Percentiles rank a stretch among this genome's conserved stretches.
Evolutionary conservation across 2,888 invertebrate species (phyloP).

Genomic region (Sceliomorpha sp.): DNA sequence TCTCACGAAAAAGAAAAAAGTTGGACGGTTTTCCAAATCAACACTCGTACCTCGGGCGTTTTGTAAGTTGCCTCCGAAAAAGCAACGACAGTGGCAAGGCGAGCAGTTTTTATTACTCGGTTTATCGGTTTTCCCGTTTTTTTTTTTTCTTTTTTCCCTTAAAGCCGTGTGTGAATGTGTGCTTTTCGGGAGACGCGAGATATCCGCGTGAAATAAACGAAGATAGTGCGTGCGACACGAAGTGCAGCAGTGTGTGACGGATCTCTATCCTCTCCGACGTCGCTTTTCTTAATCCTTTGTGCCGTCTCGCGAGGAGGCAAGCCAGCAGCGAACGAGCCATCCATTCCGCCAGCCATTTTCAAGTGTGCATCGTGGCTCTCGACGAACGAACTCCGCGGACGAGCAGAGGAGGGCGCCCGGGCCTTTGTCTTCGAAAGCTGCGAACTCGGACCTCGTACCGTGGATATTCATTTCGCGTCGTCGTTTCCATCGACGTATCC

Average conservation of each 20-base stretch:
- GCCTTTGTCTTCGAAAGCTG: conserved; percentile 46
- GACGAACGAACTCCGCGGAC: conserved; percentile 42
- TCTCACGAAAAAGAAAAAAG: too few relatives aligned
- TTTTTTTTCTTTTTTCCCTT: not conserved
- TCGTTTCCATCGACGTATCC: not conserved
- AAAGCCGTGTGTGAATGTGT: conserved; percentile 3
- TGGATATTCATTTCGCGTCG: conserved; percentile 12
- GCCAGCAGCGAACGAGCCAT: conserved; percentile 2
- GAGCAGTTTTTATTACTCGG: too few relatives aligned
- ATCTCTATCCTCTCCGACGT: not conserved
- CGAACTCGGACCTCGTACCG: conserved; percentile 21
- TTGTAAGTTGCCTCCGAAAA: too few relatives aligned
- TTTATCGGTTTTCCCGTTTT: too few relatives aligned
- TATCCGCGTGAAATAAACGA: conserved; percentile 8
- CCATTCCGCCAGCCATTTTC: conserved; percentile 35
- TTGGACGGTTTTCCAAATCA: too few relatives aligned
- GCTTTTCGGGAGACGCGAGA: not conserved
- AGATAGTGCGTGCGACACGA: conserved; percentile 8
- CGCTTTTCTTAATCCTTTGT: not conserved
- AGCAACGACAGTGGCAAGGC: too few relatives aligned
- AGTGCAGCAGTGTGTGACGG: conserved; percentile 2
- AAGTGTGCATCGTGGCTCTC: conserved; percentile 48
- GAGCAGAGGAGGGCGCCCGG: conserved; percentile 50
- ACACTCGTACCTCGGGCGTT: too few relatives aligned
- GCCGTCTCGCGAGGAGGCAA: too few relatives aligned